Evolutionary conservation across 2,113 vertebrate species (phyloP).

Genomic region (Gopherus flavomarginatus): DNA sequence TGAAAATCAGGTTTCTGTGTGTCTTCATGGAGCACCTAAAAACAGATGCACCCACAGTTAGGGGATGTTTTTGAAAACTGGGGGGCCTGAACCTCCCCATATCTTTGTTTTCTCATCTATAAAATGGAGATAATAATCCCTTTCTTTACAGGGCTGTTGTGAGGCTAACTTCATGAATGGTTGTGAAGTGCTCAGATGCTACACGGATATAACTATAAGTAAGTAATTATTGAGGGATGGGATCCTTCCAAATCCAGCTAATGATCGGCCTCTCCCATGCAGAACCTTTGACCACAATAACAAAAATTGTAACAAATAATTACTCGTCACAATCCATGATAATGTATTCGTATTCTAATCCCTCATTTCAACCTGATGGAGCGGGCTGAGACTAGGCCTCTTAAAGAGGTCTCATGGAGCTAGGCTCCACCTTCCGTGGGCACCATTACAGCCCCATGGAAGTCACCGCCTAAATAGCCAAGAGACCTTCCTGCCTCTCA

Average conservation of each 20-base stretch:
- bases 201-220: neutral
- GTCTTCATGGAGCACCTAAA: neutral
- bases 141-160: neutral
- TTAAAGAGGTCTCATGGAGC: neutral
- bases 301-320: neutral
- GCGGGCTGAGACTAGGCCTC: neutral
- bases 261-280: neutral
- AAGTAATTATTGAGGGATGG: neutral
- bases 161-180: neutral
- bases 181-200: neutral
- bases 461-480: neutral
- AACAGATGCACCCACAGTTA: neutral
- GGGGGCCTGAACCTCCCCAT: neutral
- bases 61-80: neutral
- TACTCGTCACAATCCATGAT: neutral
- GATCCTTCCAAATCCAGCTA: neutral
- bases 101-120: neutral
- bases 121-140: rapidly evolving
- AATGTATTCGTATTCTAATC: neutral
- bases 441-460: neutral
- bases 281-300: neutral
- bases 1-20: neutral
- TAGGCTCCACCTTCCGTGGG: neutral
- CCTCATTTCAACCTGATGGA: neutral
- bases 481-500: neutral